A percentile compares a stretch with the other conserved stretches of the same genome.
Evolutionary conservation across 2,113 vertebrate species (phyloP).

Genomic region (Gymnocephalus cernua): DNA sequence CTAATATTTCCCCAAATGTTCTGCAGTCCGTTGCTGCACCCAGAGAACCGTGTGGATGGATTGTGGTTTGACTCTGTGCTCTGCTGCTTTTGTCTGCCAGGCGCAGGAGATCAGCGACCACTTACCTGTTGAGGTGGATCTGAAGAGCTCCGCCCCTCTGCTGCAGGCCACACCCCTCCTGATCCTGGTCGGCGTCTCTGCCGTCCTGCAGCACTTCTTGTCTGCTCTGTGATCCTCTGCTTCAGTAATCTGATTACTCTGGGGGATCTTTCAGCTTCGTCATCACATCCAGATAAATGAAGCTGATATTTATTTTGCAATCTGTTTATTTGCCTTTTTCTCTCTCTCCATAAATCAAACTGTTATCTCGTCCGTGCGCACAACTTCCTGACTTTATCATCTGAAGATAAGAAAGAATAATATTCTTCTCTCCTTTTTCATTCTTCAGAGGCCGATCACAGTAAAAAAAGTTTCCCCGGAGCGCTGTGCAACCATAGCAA

Average conservation of each 20-base stretch:
- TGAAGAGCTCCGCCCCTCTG: slow-evolving; percentile 52
- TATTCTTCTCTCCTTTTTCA: too few species aligned
- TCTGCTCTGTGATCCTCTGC: slow-evolving; percentile 43
- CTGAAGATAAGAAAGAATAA: too few species aligned
- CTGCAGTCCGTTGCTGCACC: background rate
- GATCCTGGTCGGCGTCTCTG: slow-evolving; percentile 31
- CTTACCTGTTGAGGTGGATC: slow-evolving; percentile 62
- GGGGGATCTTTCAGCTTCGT: background rate
- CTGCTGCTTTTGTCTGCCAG: slow-evolving; percentile 58
- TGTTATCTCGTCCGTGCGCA: too few species aligned
- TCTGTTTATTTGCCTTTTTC: too few species aligned
- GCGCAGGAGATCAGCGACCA: slow-evolving; percentile 54
- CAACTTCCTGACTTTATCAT: too few species aligned
- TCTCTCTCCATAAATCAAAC: too few species aligned
- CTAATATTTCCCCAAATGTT: background rate
- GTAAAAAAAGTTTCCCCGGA: too few species aligned
- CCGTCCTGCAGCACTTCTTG: background rate
- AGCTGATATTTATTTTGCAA: too few species aligned
- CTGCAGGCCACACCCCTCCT: slow-evolving; percentile 54
- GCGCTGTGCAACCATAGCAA: too few species aligned
- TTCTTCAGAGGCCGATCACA: too few species aligned
- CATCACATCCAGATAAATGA: too few species aligned
- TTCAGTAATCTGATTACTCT: background rate
- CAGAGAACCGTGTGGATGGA: too few species aligned
- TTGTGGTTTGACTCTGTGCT: background rate